Percentiles rank a stretch among this genome's conserved stretches.
These are phyloP conservation scores for Neogobius melanostomus DNA, from an alignment of 2,113 vertebrate species.

Conservation along the genomic window DNA sequence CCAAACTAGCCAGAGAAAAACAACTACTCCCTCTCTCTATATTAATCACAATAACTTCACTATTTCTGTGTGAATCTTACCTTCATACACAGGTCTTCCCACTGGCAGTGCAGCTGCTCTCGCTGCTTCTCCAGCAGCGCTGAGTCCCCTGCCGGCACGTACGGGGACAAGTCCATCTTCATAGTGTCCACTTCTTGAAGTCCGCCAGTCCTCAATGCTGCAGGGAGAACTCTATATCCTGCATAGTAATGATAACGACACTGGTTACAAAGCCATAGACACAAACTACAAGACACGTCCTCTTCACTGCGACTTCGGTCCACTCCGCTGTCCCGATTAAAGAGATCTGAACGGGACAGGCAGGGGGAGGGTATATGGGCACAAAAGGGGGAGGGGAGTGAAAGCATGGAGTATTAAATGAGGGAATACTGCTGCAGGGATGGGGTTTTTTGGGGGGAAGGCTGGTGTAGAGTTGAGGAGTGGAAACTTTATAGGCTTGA, in stretches of 20 bases:
- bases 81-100: slow-evolving; percentile 78
- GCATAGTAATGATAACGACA: slow-evolving; percentile 67
- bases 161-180: slow-evolving; percentile 82
- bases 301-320: slow-evolving; percentile 42
- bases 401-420: slow-evolving; percentile 73
- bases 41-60: not conserved
- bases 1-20: not conserved
- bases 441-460: slow-evolving; percentile 12
- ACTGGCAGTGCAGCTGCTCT: slow-evolving; percentile 81
- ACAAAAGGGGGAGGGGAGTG: slow-evolving; percentile 61
- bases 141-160: slow-evolving; percentile 77
- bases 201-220: slow-evolving; percentile 69
- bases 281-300: slow-evolving; percentile 14
- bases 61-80: slow-evolving; percentile 41
- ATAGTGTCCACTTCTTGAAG: slow-evolving; percentile 79
- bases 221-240: slow-evolving; percentile 86
- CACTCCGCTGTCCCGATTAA: slow-evolving; percentile 74
- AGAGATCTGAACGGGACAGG: slow-evolving; percentile 72
- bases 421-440: slow-evolving; percentile 51
- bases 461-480: slow-evolving; percentile 9
- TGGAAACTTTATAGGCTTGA: slow-evolving; percentile 19
- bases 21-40: not conserved
- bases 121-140: slow-evolving; percentile 83
- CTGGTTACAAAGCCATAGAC: slow-evolving; percentile 35
- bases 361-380: slow-evolving; percentile 66